phyloP scores from a whole-genome alignment of 35 echinoderm and acorn worm species.

The Apostichopus japonicus region DNA sequence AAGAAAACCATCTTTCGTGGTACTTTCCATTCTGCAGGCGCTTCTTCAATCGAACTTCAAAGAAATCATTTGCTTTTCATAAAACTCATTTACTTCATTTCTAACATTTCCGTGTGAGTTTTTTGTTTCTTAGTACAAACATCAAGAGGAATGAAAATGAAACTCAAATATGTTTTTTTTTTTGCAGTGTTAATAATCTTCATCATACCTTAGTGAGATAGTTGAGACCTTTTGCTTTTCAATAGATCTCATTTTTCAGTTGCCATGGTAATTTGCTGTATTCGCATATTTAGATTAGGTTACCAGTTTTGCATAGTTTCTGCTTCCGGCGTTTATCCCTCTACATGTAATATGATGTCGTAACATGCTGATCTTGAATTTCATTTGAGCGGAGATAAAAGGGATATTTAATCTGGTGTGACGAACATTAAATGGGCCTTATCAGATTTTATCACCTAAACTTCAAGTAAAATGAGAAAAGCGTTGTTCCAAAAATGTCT shows the following conservation, averaged over 20 bases:
- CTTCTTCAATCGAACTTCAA: no score
- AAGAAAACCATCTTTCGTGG: no score
- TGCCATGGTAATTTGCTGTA: not conserved
- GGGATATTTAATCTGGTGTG: not conserved
- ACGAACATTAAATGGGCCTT: not conserved
- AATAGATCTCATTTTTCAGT: not conserved
- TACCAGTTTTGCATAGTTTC: not conserved
- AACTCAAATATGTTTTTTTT: not conserved
- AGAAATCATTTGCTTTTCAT: no score
- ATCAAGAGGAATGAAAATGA: no score
- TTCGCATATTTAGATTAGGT: not conserved
- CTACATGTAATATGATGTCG: not conserved
- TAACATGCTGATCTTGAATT: not conserved
- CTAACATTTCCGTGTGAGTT: no score
- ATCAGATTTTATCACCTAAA: slow-evolving; percentile 30
- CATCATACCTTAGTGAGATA: no score
- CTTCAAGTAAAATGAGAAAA: slow-evolving; percentile 13
- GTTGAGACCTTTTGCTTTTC: no score
- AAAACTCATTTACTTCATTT: no score
- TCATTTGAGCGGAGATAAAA: not conserved
- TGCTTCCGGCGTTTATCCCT: not conserved
- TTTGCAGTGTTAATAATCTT: not conserved
- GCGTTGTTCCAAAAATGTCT: not conserved
- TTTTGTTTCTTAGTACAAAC: no score
- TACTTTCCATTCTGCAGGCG: no score